Evolutionary conservation across 2,888 invertebrate genomes (phyloP).

Genomic region (Lithophane socia): DNA sequence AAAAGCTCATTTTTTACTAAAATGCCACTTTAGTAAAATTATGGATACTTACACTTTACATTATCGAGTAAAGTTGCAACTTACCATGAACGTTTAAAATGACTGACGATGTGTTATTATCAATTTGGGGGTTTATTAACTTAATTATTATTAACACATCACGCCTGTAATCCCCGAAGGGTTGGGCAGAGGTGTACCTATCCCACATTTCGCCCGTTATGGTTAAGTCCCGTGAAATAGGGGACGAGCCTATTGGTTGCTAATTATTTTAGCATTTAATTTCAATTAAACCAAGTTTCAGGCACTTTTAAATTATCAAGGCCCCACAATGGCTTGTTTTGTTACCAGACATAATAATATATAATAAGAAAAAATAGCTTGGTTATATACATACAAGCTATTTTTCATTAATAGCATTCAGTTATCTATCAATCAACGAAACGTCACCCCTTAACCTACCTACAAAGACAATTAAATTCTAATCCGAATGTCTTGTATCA

Average conservation of each 20-base stretch:
- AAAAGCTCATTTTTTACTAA: not conserved
- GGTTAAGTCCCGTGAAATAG: not conserved
- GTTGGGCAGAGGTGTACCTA: not conserved
- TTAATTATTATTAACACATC: not conserved
- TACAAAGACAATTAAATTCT: conserved; percentile 8
- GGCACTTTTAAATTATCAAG: too few species aligned
- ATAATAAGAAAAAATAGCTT: too few species aligned
- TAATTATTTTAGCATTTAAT: not conserved
- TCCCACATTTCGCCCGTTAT: too few species aligned
- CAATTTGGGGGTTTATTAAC: not conserved
- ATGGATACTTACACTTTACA: not conserved
- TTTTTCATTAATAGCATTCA: not conserved
- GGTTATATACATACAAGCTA: too few species aligned
- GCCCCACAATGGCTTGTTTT: too few species aligned
- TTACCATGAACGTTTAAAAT: not conserved
- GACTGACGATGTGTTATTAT: not conserved
- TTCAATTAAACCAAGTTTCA: not conserved
- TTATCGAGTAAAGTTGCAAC: not conserved
- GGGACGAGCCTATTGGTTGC: not conserved
- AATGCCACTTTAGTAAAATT: not conserved
- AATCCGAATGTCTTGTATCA: conserved; percentile 20
- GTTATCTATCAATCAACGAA: too few species aligned
- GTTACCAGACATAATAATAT: too few species aligned
- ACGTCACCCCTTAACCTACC: not conserved
- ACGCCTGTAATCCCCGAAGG: not conserved